phyloP scores from a whole-genome alignment of 2,113 vertebrate species.

The Australoheros scitulus region DNA sequence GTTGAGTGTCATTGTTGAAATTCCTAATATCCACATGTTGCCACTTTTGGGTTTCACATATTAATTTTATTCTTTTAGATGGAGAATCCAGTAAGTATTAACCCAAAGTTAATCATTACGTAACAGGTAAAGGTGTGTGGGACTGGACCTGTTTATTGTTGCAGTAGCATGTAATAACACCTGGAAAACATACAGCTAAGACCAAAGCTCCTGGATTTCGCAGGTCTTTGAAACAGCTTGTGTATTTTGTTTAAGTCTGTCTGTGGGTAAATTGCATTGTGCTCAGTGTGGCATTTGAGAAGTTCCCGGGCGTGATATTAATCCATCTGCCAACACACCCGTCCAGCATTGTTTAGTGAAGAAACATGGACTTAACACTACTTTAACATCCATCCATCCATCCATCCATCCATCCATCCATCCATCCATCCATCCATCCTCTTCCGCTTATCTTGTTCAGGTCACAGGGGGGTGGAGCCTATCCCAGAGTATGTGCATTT shows the following conservation, averaged over 20 bases:
- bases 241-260: not conserved
- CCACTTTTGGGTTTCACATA: conserved; percentile 22
- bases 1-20: not conserved
- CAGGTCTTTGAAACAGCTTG: conserved; percentile 17
- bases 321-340: not conserved
- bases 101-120: conserved; percentile 38
- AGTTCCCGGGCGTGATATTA: conserved; percentile 18
- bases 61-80: conserved; percentile 64
- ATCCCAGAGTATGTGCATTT: not conserved
- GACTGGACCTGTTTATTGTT: conserved; percentile 2
- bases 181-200: not conserved
- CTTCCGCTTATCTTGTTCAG: too few species aligned
- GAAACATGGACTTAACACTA: not conserved
- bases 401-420: too few species aligned
- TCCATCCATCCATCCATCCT: too few species aligned
- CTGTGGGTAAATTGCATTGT: conserved; percentile 50
- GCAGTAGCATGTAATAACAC: conserved; percentile 49
- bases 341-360: not conserved
- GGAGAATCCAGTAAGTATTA: conserved; percentile 73
- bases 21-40: not conserved
- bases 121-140: conserved; percentile 53
- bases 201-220: not conserved
- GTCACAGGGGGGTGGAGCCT: too few species aligned
- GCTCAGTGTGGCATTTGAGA: conserved; percentile 39
- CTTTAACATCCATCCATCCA: not conserved